These are phyloP conservation scores for Tragelaphus buxtoni DNA, from an alignment of 2,113 vertebrate species.

Conservation along the genomic window DNA sequence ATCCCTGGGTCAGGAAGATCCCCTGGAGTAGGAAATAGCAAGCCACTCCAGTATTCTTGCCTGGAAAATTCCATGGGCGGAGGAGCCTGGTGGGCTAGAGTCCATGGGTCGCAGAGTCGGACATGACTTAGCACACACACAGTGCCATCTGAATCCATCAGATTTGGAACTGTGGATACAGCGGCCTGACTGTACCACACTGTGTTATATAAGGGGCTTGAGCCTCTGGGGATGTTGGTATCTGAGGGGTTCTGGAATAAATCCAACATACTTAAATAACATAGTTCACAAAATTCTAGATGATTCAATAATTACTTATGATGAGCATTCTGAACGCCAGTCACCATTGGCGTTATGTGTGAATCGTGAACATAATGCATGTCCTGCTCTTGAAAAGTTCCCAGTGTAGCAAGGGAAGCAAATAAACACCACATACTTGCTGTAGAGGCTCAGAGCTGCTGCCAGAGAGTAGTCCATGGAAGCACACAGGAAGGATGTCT, in stretches of 20 bases:
- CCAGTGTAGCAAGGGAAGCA: not conserved
- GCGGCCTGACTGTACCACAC: not conserved
- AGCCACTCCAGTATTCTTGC: not conserved
- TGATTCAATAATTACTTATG: not conserved
- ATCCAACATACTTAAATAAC: not conserved
- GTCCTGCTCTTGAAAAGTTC: not conserved
- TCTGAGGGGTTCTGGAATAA: not conserved
- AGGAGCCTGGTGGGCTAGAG: not conserved
- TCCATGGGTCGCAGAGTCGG: rapidly evolving
- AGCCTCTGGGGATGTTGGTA: not conserved
- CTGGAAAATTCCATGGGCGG: not conserved
- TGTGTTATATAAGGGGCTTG: not conserved
- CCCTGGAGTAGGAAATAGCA: not conserved
- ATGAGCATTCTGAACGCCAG: not conserved
- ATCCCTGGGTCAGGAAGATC: not conserved
- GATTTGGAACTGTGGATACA: not conserved
- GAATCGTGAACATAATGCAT: not conserved
- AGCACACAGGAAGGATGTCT: not conserved
- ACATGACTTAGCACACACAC: not conserved
- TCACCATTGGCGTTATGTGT: too few relatives aligned
- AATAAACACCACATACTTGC: not conserved
- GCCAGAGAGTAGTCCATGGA: not conserved
- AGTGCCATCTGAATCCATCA: not conserved
- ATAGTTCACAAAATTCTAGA: not conserved
- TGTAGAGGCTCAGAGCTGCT: not conserved